Evolutionary conservation across 2,888 invertebrate genomes (phyloP).

Genomic region (Philereme vetulata): DNA sequence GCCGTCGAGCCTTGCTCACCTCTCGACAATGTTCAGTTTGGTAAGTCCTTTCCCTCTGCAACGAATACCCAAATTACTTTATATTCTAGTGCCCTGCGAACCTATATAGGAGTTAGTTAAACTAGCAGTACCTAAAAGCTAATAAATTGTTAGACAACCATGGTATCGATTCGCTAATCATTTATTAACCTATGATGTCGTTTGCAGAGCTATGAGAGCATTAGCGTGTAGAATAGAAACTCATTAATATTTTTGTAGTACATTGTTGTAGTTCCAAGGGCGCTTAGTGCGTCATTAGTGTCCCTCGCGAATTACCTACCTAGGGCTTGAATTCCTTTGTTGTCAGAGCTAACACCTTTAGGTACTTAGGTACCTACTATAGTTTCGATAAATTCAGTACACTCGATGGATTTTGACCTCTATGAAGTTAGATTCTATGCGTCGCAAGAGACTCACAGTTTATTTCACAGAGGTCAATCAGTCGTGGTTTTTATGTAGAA

Average conservation of each 20-base stretch:
- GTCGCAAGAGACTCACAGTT: not conserved
- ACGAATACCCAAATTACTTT: constrained; percentile 10
- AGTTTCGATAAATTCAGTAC: not conserved
- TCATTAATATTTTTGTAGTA: constrained; percentile 46
- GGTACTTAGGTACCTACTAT: constrained; percentile 4
- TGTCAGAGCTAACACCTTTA: constrained; percentile 16
- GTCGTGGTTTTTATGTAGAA: not conserved
- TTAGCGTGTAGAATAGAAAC: constrained; percentile 48
- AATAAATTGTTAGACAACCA: constrained; percentile 1
- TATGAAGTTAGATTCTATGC: not conserved
- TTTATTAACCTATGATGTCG: constrained; percentile 36
- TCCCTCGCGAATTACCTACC: constrained; percentile 19
- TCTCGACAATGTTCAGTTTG: constrained; percentile 74
- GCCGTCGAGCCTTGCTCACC: constrained; percentile 56
- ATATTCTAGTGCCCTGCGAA: constrained; percentile 6
- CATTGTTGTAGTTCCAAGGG: constrained; percentile 53
- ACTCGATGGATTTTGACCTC: constrained; percentile 6
- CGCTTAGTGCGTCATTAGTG: constrained; percentile 47
- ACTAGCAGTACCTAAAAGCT: not conserved
- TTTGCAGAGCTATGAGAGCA: constrained; percentile 42
- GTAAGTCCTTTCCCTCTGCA: constrained; percentile 50
- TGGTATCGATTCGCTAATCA: constrained; percentile 34
- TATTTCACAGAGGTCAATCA: not conserved
- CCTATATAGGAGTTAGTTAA: constrained; percentile 6
- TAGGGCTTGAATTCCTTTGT: constrained; percentile 23